These are phyloP conservation scores for Conchocele bisecta DNA, from an alignment of 2,888 invertebrate genomes.

Conservation along the genomic window DNA sequence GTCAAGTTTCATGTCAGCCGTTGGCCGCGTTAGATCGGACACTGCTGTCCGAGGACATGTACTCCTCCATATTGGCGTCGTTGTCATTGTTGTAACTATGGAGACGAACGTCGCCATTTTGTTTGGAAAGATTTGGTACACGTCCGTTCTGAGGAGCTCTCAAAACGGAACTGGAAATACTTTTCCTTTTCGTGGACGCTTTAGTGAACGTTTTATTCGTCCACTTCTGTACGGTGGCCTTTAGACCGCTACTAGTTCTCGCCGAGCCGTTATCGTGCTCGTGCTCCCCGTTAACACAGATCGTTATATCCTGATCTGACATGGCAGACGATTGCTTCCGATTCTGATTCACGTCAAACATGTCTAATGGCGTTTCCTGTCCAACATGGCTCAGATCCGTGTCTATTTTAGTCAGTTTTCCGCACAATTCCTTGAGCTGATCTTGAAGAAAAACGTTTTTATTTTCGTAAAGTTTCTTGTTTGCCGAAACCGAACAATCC, in stretches of 20 bases:
- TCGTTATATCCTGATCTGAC: too few relatives aligned
- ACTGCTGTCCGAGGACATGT: conserved; percentile 41
- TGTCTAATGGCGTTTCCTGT: conserved; percentile 39
- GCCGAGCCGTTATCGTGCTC: conserved; percentile 23
- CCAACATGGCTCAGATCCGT: conserved; percentile 55
- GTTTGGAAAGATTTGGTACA: conserved; percentile 33
- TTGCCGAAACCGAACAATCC: conserved; percentile 68
- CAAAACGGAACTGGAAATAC: too few relatives aligned
- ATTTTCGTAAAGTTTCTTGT: conserved; percentile 62
- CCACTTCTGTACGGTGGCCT: conserved; percentile 69
- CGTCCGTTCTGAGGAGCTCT: conserved; percentile 36
- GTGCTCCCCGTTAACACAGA: too few relatives aligned
- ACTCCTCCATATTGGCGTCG: conserved; percentile 28
- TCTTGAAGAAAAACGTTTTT: conserved; percentile 63
- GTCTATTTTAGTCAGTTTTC: conserved; percentile 67
- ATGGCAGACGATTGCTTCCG: too few relatives aligned
- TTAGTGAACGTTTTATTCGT: conserved; percentile 69
- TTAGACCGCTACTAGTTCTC: conserved; percentile 57
- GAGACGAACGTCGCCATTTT: conserved; percentile 39
- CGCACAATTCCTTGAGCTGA: conserved; percentile 64
- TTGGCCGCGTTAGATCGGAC: conserved; percentile 52
- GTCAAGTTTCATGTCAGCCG: conserved; percentile 46
- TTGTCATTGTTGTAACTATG: conserved; percentile 12
- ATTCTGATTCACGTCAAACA: conserved; percentile 55
- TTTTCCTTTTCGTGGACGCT: conserved; percentile 58